These are phyloP conservation scores for Philotrypesis tridentata DNA, from an alignment of 1,140 invertebrate genomes.

Conservation along the genomic window DNA sequence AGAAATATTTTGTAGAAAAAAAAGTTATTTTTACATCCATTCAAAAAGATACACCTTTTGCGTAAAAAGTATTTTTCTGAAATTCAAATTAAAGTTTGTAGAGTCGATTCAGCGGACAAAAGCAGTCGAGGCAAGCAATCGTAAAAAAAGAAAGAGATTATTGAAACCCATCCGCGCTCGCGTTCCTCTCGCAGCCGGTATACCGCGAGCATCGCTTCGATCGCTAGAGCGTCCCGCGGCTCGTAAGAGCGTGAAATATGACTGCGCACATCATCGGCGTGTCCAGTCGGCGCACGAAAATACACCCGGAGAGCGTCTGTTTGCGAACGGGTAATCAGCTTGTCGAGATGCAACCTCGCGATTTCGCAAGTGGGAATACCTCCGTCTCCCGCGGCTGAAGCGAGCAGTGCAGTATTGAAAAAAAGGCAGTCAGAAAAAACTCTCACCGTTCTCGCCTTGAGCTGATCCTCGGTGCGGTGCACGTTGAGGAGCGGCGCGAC, in stretches of 20 bases:
- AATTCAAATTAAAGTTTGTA: too few relatives aligned
- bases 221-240: background rate
- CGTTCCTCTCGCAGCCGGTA: too few relatives aligned
- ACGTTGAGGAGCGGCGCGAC: slow-evolving; percentile 94
- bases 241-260: background rate
- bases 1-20: too few relatives aligned
- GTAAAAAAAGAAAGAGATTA: too few relatives aligned
- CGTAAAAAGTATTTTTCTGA: too few relatives aligned
- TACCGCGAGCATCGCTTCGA: background rate
- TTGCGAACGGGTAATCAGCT: background rate
- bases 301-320: background rate
- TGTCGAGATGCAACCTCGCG: background rate
- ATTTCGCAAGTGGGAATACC: slow-evolving; percentile 9
- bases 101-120: too few relatives aligned
- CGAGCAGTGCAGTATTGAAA: too few relatives aligned
- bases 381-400: background rate
- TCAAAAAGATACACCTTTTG: too few relatives aligned
- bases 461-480: slow-evolving; percentile 92
- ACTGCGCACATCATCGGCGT: background rate
- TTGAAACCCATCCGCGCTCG: too few relatives aligned
- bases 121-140: too few relatives aligned
- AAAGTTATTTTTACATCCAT: too few relatives aligned
- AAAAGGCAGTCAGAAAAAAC: background rate
- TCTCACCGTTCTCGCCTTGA: slow-evolving; percentile 83
- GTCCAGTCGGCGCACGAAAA: too few relatives aligned